Evolutionary conservation across 2,888 invertebrate species (phyloP), one percentile per base, ranked within the genome.

Genomic region (Hydraecia micacea): DNA sequence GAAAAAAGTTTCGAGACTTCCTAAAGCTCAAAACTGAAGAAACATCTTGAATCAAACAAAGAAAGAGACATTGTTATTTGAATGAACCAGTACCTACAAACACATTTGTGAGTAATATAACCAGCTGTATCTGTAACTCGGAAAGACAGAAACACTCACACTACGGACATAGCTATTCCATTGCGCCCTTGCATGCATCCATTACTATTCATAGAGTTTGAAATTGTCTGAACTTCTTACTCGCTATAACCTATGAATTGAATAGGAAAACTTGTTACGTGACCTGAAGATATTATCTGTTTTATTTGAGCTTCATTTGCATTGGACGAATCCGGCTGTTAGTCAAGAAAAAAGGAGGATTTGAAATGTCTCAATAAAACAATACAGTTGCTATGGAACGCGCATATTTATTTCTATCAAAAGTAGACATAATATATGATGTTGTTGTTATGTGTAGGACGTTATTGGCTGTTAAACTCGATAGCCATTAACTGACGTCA

Each of bases 191-290:
- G 84, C 86, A 86, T 83, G 88, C 88, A 89, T 87, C 80, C 73
- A 91, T 87, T 80, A 86, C 77, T 87, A 92, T 92, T 91, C 90
- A 91, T 91, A 79, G 84, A 88, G 85, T 88, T 90, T 87, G 81
- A 87, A 88, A 90, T 90, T 89, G 88, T 89, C 82, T 89, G 81
- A 86, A 90, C 88, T 90, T 87, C 87, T 87, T 89, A 84, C 87
- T 86, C 83, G 80, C 80, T 84, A 86, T 88, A 87, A 86, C 84
- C 84, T 87, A 88, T 87, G 84, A 90, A 90, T 89, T 91, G 86
- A 90, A 90, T 77, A 75, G 39, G n/a, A 60, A 49, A 69, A 42
- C 63, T 81, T 73, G 70, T 68, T 73, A 71, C 36, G 52, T 0
- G 46, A 70, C 73, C 39, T 49, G 49, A 68, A 78, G 71, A 75